phyloP scores from a whole-genome alignment of 2,888 invertebrate species.

The Stramonita haemastoma region DNA sequence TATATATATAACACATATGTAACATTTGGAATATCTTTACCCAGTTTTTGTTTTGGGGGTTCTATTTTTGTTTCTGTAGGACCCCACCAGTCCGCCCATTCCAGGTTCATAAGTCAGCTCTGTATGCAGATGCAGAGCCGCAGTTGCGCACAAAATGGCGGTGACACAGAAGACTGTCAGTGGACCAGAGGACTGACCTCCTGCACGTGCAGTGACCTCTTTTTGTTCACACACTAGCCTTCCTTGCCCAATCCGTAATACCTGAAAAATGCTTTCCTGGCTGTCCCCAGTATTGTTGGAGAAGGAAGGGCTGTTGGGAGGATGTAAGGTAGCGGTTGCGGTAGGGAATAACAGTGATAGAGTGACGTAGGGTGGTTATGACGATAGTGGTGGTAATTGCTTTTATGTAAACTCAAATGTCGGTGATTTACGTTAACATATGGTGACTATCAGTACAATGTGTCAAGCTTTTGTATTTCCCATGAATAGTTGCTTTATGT shows the following conservation, averaged over 20 bases:
- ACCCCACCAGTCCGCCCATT: background rate
- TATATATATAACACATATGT: too few species aligned
- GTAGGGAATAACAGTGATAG: background rate
- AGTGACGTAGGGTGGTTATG: too few species aligned
- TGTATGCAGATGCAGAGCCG: constrained; percentile 24
- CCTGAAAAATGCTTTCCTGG: background rate
- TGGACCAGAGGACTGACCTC: constrained; percentile 12
- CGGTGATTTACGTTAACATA: too few species aligned
- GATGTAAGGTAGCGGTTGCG: background rate
- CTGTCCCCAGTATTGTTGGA: too few species aligned
- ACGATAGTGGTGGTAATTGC: too few species aligned
- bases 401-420: too few species aligned
- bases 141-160: constrained; percentile 27
- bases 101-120: constrained; percentile 8
- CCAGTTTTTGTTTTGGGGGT: too few species aligned
- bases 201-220: constrained; percentile 17
- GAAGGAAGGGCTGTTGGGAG: background rate
- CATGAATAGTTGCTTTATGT: too few species aligned
- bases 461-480: too few species aligned
- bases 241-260: constrained; percentile 18
- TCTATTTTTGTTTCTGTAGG: background rate
- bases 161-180: constrained; percentile 32
- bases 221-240: background rate
- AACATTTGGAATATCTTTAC: too few species aligned
- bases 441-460: too few species aligned